Base-by-base conservation (phyloP, 2,113 vertebrate species). In the Elachura formosa region DNA sequence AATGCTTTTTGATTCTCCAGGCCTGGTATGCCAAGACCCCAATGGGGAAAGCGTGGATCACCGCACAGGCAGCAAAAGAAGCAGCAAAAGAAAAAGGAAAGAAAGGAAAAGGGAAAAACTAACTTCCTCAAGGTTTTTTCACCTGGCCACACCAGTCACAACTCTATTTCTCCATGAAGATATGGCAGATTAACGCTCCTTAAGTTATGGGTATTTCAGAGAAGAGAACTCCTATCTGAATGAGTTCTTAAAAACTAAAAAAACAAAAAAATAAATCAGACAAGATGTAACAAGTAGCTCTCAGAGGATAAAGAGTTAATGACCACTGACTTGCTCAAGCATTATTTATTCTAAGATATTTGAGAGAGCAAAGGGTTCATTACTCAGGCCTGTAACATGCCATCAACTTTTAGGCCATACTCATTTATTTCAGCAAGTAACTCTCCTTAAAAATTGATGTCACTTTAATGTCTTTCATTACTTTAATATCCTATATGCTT, bases 1-100 rank as follows among this genome's bases (percentile, higher is more conserved):
- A 29, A 8, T 72, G 43, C 7, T 85, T 24, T 81, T 91, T 93
- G 36, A 17, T 97, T 97, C 48, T 93, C 28, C 94, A 99, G 98
- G 64, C 45, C 45, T 98, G 98, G 98, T 99, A 98, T 26, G 92
- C 96, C 81, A 98, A 97, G 93, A 99, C 98, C 13, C 98, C 98
- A 0, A 69, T 99, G 94, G 98, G 98, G 5, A 98, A 51, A 81
- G 98, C 92, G 10, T 96, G 96, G 59, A 73, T 41, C 2, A 73
- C 91, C 84, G 97, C 97, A 0, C 77, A 94, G 28, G 95, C 55
- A 7, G 49, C 38, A 7, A 85, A 92, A 26, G 58, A 89, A 14
- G 61, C 26, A 26, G 92, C 28, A 45, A 81, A 95, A 68, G 87
- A 59, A 38, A 86, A 96, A 45, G 51, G 19, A 38, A 89, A 73